Percentiles rank a stretch among this genome's conserved stretches.
Conservation (phyloP, 1,140 invertebrate genomes). For the Antheraea pernyi region DNA sequence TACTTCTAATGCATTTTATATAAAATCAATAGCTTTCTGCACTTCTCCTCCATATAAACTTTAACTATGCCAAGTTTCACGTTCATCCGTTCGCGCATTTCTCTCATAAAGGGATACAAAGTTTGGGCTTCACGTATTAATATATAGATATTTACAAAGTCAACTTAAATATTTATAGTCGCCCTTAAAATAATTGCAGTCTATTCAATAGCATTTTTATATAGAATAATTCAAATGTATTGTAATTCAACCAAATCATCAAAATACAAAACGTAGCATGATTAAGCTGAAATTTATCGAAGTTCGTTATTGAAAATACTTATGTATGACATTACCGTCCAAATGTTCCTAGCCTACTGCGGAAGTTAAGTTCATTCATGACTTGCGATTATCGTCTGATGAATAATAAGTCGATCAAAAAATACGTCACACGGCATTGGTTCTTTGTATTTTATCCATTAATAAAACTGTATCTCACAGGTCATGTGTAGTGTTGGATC, state of each 20-base stretch:
- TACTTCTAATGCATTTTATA: too few relatives aligned
- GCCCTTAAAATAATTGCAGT: neutral
- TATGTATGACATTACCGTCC: neutral
- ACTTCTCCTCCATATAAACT: too few relatives aligned
- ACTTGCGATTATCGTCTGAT: conserved; percentile 1
- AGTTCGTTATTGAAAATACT: neutral
- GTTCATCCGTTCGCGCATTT: too few relatives aligned
- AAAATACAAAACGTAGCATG: neutral
- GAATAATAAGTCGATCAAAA: neutral
- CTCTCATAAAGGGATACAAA: too few relatives aligned
- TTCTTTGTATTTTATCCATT: neutral
- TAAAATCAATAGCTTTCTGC: too few relatives aligned
- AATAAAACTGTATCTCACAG: neutral
- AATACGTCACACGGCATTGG: neutral
- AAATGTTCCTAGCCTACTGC: neutral
- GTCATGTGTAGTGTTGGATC: neutral
- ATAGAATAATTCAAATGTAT: too few relatives aligned
- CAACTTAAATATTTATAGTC: too few relatives aligned
- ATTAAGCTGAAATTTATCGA: conserved; percentile 1
- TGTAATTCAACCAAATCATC: neutral
- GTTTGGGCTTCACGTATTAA: too few relatives aligned
- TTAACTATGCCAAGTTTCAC: too few relatives aligned
- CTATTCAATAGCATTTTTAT: too few relatives aligned
- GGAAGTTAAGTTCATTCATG: conserved; percentile 3
- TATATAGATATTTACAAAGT: too few relatives aligned